phyloP scores from a whole-genome alignment of 2,797 vertebrate species.

The Sebastes dallii region DNA sequence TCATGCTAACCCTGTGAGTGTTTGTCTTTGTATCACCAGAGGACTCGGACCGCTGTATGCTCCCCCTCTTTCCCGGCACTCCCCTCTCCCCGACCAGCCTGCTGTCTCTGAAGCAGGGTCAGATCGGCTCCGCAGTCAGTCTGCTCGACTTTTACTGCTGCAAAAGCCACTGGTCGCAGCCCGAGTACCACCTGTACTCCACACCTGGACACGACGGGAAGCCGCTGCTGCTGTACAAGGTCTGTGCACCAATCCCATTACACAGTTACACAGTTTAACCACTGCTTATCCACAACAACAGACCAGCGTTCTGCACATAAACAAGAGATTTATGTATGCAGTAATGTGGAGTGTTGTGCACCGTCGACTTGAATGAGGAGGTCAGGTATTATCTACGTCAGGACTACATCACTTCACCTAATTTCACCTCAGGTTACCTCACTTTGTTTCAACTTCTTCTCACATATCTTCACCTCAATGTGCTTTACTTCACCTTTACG shows the following conservation, averaged over 20 bases:
- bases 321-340: too few species aligned
- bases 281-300: too few species aligned
- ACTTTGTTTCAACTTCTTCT: too few species aligned
- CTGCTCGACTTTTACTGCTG: conserved; percentile 92
- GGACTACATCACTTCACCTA: too few species aligned
- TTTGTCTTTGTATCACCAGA: neutral
- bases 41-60: conserved; percentile 80
- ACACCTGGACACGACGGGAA: conserved; percentile 76
- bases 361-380: too few species aligned
- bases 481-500: too few species aligned
- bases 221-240: conserved; percentile 71
- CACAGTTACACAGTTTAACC: too few species aligned
- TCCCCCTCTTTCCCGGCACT: conserved; percentile 86
- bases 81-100: conserved; percentile 87
- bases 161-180: conserved; percentile 88
- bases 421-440: too few species aligned
- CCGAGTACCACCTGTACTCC: conserved; percentile 92
- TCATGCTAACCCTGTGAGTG: neutral
- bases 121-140: conserved; percentile 89
- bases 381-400: too few species aligned
- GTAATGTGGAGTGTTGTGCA: too few species aligned
- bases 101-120: conserved; percentile 86
- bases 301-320: too few species aligned
- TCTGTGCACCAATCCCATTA: neutral
- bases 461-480: too few species aligned